phyloP scores from a whole-genome alignment of 2,888 invertebrate genomes.

The Octonoba sinensis region DNA sequence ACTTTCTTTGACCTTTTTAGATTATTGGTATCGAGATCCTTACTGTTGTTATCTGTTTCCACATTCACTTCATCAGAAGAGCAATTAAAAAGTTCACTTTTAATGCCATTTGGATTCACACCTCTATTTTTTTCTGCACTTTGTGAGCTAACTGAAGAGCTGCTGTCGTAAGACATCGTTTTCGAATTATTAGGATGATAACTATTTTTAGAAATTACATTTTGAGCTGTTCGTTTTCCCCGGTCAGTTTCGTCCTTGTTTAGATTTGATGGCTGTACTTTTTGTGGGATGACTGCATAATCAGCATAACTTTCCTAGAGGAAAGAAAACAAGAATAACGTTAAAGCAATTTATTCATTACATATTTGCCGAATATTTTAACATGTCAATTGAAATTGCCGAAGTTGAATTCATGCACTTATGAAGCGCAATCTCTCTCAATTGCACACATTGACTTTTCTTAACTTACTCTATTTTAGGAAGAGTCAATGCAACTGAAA shows the following conservation, averaged over 20 bases:
- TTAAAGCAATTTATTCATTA: not conserved
- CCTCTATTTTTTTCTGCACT: not conserved
- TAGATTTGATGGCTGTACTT: not conserved
- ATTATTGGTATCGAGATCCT: not conserved
- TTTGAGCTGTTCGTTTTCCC: not conserved
- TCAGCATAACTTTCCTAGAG: slow-evolving; percentile 47
- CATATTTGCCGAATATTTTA: too few relatives aligned
- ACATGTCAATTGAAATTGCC: too few relatives aligned
- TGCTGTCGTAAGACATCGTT: slow-evolving; percentile 15
- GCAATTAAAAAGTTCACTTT: not conserved
- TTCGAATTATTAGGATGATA: not conserved
- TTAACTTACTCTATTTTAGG: too few relatives aligned
- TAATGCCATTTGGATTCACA: not conserved
- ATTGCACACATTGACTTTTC: too few relatives aligned
- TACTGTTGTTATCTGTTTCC: too few relatives aligned
- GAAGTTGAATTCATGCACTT: too few relatives aligned
- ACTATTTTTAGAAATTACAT: slow-evolving; percentile 12
- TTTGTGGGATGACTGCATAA: slow-evolving; percentile 41
- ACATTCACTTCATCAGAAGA: too few relatives aligned
- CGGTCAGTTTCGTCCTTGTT: slow-evolving; percentile 14
- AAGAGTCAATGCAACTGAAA: too few relatives aligned
- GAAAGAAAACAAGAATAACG: not conserved
- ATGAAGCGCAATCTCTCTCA: too few relatives aligned
- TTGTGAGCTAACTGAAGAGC: not conserved
- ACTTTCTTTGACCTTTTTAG: not conserved